Conservation (phyloP, 2,888 invertebrate species). For the Oscheius sp. region DNA sequence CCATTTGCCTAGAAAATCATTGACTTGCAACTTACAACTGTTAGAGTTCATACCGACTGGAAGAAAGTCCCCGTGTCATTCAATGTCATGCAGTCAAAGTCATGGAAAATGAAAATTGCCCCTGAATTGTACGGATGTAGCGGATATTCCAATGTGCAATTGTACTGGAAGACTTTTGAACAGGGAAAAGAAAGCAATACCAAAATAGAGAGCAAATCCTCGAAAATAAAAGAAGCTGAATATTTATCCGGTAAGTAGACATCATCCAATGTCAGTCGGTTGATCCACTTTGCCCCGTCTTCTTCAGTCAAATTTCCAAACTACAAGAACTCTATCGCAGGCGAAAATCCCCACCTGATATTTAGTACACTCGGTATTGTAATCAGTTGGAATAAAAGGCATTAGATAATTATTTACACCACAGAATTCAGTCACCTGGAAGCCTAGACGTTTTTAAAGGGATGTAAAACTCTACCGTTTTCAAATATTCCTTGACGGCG, state of each 20-base stretch:
- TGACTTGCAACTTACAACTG: background rate
- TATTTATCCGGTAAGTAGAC: background rate
- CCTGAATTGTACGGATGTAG: background rate
- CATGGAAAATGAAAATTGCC: conserved; percentile 1
- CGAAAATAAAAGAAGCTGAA: background rate
- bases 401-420: background rate
- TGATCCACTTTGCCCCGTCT: background rate
- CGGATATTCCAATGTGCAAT: background rate
- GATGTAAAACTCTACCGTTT: background rate
- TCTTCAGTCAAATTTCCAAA: background rate
- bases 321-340: background rate
- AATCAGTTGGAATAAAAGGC: background rate
- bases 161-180: background rate
- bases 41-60: background rate
- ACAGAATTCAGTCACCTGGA: background rate
- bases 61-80: background rate
- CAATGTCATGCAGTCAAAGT: background rate
- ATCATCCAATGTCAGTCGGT: background rate
- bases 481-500: conserved; percentile 2
- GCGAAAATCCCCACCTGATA: background rate
- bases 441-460: too few species aligned
- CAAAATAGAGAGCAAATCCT: background rate
- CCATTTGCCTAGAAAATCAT: background rate
- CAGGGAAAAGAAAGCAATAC: background rate
- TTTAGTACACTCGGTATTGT: background rate